Evolutionary conservation across 1,140 invertebrate species (phyloP), one percentile per base, ranked within the genome.

Genomic region (Lepidostoma basale): DNA sequence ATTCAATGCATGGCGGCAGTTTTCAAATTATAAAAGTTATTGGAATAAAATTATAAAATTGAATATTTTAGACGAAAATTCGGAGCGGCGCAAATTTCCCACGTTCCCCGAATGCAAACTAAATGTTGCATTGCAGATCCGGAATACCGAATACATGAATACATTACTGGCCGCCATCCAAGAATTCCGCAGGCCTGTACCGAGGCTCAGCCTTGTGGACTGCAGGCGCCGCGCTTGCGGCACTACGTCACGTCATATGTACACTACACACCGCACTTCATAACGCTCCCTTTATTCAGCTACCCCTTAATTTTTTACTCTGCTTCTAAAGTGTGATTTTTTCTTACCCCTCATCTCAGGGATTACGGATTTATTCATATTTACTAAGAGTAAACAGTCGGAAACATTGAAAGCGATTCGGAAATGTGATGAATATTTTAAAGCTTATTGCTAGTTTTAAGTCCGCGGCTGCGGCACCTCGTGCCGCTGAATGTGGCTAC

Each of bases 111-210:
- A 30, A 36, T 30, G 52, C 25, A 66, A 66, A 42, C 64, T 66
- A 56, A 56, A 66, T 56, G 64, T 67, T 67, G 54, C 65, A 60
- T 28, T 67, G 65, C 65, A 60, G 54, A 47, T 59, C 42, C 23
- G 25, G 39, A 59, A 59, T 40, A 26, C 18, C 9, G 42, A 67
- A 60, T 67, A 60, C 22, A 60, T 66, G 56, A 60, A 49, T 60
- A 60, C 28, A 14, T 60, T 49, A 67, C 54, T 59, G 42, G 54
- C 33, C 5, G 10, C 36, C 25, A 23, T 14, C 65, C 60, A 47
- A 62, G 40, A 14, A 56, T 40, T 14, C 2, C 1, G 18, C 42
- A 45, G 18, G 14, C 2, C 30, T n/a, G n/a, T n/a, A n/a, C n/a
- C n/a, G n/a, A n/a, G n/a, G n/a, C n/a, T n/a, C n/a, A n/a, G n/a